Percentiles rank a stretch among this genome's conserved stretches.
Conservation (phyloP, 2,797 vertebrate genomes). For the Stomatorhinus walkeri region DNA sequence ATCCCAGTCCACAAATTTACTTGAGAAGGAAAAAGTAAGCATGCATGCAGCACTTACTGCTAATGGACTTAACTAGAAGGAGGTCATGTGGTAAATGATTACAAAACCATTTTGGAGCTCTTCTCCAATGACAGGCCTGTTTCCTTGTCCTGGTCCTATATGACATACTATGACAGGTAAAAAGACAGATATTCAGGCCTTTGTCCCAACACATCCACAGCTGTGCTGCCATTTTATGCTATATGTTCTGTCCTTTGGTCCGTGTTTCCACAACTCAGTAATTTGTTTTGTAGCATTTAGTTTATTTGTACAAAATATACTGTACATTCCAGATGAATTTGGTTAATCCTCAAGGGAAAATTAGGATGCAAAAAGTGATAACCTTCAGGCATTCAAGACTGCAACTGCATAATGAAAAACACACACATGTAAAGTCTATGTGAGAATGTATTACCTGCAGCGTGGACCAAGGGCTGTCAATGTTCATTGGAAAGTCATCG, state of each 20-base stretch:
- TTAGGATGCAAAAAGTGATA: neutral
- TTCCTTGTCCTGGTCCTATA: neutral
- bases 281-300: neutral
- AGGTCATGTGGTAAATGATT: neutral
- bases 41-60: neutral
- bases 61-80: neutral
- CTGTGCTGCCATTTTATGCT: neutral
- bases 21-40: neutral
- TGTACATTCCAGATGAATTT: neutral
- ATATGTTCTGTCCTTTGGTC: neutral
- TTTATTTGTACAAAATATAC: neutral
- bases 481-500: neutral
- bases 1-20: neutral
- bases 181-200: neutral
- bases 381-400: neutral
- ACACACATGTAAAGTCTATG: neutral
- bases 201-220: neutral
- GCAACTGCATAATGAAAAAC: neutral
- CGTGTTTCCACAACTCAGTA: neutral
- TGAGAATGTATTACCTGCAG: neutral
- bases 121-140: neutral
- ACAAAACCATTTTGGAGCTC: neutral
- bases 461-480: neutral
- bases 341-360: neutral
- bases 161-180: neutral